Evolutionary conservation across 2,113 vertebrate species (phyloP), one percentile per base, ranked within the genome.

Genomic region (Muscicapa adusta): DNA sequence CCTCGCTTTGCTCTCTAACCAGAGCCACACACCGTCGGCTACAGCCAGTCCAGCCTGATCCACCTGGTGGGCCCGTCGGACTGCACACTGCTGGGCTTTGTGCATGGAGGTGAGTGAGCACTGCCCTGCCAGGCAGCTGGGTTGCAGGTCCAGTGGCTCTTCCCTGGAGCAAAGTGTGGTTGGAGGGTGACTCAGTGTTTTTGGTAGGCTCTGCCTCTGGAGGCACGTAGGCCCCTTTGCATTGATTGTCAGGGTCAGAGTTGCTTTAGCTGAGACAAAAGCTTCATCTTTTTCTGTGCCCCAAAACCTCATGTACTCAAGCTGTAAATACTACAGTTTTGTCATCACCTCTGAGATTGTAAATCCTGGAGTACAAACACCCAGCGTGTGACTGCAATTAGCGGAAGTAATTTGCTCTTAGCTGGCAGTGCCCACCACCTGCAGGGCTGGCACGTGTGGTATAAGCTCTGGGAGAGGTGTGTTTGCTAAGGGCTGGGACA

Each of bases 21-120:
- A 99, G 99, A 99, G 75, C 98, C 96, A 0, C 98, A 98, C 96
- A 99, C 99, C 0, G 98, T 99, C 34, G 98, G 98, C 92, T 99
- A 98, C 96, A 99, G 99, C 97, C 99, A 99, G 97, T 99, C 99
- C 86, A 99, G 98, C 96, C 95, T 99, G 97, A 99, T 99, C 96
- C 99, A 99, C 91, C 96, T 99, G 96, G 98, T 99, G 97, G 99
- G 99, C 12, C 99, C 99, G 0, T 99, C 98, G 0, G 99, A 99
- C 97, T 99, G 99, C 97, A 99, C 98, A 0, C 96, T 99, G 51
- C 98, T 98, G 10, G 98, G 98, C 90, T 99, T 98, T 4, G 99
- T 99, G 61, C 98, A 99, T 0, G 99, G 99, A 97, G 99, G 99
- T 99, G 95, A 98, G 98, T 26, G 31, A 36, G 43, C 1, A 2